Evolutionary conservation across 2,113 vertebrate species (phyloP).

Genomic region (Scortum barcoo): DNA sequence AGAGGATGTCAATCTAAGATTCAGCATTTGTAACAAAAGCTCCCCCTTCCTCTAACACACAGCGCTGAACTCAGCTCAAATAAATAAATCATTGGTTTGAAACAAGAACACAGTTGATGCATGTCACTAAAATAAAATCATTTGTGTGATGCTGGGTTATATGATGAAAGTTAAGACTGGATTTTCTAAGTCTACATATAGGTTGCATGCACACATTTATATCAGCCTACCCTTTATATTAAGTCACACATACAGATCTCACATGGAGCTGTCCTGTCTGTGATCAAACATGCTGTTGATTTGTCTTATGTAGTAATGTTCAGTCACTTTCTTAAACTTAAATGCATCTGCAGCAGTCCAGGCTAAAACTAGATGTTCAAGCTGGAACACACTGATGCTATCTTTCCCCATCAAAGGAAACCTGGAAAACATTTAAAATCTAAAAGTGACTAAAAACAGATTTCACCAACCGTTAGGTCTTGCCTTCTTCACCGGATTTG

Average conservation of each 20-base stretch:
- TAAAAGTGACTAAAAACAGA: background rate
- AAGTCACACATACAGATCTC: background rate
- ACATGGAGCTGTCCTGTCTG: background rate
- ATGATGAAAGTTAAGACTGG: background rate
- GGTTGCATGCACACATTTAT: background rate
- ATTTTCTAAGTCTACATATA: background rate
- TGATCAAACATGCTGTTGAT: background rate
- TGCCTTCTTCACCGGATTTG: slow-evolving; percentile 91
- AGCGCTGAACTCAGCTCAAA: background rate
- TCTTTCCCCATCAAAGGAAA: background rate
- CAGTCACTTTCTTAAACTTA: background rate
- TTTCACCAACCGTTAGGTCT: slow-evolving; percentile 89
- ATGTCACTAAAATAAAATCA: background rate
- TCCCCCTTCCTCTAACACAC: no score
- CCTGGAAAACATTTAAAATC: background rate
- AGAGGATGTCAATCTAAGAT: background rate
- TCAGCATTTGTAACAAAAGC: no score
- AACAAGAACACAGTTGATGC: background rate
- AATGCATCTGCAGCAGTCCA: background rate
- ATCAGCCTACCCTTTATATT: background rate
- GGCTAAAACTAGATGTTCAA: background rate
- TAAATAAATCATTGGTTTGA: background rate
- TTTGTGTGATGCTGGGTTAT: background rate
- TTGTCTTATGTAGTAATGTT: background rate
- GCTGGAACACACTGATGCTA: background rate